A percentile compares a stretch with the other conserved stretches of the same genome.
phyloP scores from a whole-genome alignment of 2,113 vertebrate species.

The Chinchilla lanigera region DNA sequence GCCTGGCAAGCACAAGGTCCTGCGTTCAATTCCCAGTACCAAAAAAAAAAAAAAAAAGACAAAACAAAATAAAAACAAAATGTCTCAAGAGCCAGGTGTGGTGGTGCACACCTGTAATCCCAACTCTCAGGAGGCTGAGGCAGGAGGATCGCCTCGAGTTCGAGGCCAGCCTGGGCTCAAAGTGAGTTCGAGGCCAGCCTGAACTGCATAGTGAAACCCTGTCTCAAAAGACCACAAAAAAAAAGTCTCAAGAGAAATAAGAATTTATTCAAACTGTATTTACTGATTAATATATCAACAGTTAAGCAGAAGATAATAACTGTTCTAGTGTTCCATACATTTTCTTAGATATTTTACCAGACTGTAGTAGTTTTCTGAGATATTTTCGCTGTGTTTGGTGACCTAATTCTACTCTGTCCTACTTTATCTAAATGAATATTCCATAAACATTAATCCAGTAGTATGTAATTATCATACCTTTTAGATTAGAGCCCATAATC shows the following conservation, averaged over 20 bases:
- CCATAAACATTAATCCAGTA: neutral
- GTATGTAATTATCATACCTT: slow-evolving; percentile 54
- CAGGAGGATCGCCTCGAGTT: neutral
- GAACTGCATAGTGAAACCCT: neutral
- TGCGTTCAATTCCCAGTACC: too few relatives aligned
- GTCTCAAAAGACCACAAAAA: neutral
- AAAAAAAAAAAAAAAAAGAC: too few relatives aligned
- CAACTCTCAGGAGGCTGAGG: neutral
- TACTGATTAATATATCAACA: slow-evolving; percentile 13
- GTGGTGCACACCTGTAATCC: neutral
- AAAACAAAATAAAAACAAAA: neutral
- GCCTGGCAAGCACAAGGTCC: too few relatives aligned
- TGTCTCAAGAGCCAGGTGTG: neutral
- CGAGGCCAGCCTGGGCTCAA: neutral
- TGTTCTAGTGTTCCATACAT: neutral
- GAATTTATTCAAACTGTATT: neutral
- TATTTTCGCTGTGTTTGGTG: neutral
- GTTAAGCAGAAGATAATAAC: slow-evolving; percentile 43
- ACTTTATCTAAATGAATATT: slow-evolving; percentile 37
- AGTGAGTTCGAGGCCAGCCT: neutral
- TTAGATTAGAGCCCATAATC: slow-evolving; percentile 12
- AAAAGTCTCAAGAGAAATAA: neutral
- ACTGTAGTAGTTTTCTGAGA: neutral
- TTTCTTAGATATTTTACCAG: slow-evolving; percentile 10
- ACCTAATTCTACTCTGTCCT: neutral